These are phyloP conservation scores for Cecropterus lyciades DNA, from an alignment of 1,140 invertebrate genomes.

Conservation along the genomic window DNA sequence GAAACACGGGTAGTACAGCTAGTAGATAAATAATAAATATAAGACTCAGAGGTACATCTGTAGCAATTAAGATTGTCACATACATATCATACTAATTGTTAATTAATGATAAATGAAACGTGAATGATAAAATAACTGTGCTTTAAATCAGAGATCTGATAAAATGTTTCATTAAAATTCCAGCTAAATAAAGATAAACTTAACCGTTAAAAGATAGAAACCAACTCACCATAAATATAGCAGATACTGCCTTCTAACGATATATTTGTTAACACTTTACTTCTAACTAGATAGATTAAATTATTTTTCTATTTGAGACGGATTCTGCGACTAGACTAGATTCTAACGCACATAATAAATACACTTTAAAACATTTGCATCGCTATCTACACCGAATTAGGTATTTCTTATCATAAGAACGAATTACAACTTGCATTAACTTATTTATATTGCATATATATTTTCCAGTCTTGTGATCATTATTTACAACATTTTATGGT, in stretches of 20 bases:
- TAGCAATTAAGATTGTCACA: no score
- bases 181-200: no score
- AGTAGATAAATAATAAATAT: no score
- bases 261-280: slow-evolving; percentile 10
- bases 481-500: slow-evolving; percentile 71
- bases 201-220: no score
- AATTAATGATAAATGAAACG: no score
- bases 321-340: slow-evolving; percentile 55
- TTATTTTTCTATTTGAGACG: slow-evolving; percentile 63
- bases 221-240: slow-evolving; percentile 42
- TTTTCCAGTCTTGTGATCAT: slow-evolving; percentile 61
- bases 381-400: slow-evolving; percentile 42
- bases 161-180: no score
- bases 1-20: no score
- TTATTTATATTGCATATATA: slow-evolving; percentile 36
- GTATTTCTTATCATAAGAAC: slow-evolving; percentile 44
- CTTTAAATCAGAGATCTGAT: no score
- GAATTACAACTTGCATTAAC: slow-evolving; percentile 31
- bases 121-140: no score
- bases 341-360: slow-evolving; percentile 26
- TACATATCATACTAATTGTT: no score
- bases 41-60: no score
- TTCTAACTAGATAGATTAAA: slow-evolving; percentile 41
- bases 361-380: slow-evolving; percentile 38
- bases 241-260: slow-evolving; percentile 14